Base-by-base conservation (phyloP, 2,888 invertebrate genomes). In the Tiphia femorata region DNA sequence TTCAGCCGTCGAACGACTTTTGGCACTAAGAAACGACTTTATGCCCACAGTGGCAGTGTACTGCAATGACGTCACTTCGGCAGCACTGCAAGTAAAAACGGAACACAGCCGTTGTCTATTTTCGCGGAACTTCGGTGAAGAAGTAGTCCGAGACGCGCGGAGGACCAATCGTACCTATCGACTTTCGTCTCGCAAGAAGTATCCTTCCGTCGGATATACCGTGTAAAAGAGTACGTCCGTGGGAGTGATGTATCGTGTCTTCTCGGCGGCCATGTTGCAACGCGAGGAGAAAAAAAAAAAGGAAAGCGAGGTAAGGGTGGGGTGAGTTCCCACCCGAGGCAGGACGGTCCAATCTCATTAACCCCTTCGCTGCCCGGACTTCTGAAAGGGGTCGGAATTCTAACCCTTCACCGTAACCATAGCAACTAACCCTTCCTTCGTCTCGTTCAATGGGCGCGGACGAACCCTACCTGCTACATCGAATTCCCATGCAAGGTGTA, bases 381-480 rank as follows among this genome's bases (percentile, higher is more conserved):
- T 72, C 70, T 56, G 63, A 62, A 67, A 62, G 64, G 75, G 72
- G 60, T 66, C 58, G 69, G 67, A 60, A 59, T 66, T 64, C 71
- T 72, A 76, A 75, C 75, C 75, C 76, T 76, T 75, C 64, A 56
- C 25, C 27, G 75, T 76, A 62, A 50, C 58, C 75, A 76, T 76
- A 56, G 75, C 58, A 72, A 76, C 76, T 64, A 74, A 69, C 67
- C 64, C 67, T 68, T 60, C 72, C 54, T 67, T 62, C 62, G 44
- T 60, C 50, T 66, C 49, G 63, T 62, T 68, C 65, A 65, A 63
- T 65, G 64, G 67, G 54, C 62, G 63, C 64, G 63, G n/a, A n/a
- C n/a, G n/a, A n/a, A 50, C 58, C 44, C 67, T 69, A 67, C 72
- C 64, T 70, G 70, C 64, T 66, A 62, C 52, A 47, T 44, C 33